Base-by-base conservation (phyloP, 1,140 invertebrate genomes). In the Tribolium castaneum region DNA sequence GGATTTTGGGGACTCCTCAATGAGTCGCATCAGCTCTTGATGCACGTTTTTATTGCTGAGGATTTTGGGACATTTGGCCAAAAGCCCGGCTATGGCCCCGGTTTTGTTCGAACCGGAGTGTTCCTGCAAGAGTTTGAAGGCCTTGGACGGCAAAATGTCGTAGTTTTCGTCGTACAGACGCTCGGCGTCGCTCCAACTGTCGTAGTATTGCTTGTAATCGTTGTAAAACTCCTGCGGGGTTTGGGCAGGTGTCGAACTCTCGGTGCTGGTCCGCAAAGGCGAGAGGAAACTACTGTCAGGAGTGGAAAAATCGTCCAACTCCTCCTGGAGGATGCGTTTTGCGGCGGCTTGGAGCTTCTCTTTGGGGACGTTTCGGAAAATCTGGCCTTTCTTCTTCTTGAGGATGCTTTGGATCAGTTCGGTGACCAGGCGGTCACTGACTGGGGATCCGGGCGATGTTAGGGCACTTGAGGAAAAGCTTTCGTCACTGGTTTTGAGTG, bases 171-270 rank as follows among this genome's bases (percentile, higher is more conserved):
- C 82, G 1, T 82, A 82, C 2, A 83, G 79, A 0, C 78, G 34
- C 50, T 86, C 86, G 0, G 87, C 83, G 10, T 87, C 87, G 50
- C 86, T 89, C 91, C 91, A 92, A 1, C 89, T 88, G 71, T 89
- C 88, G 77, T 91, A 93, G 82, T 92, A 92, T 12, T 89, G 86
- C 70, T 89, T 88, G 39, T 90, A 90, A 59, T 89, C 87, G 50
- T 84, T 80, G 82, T 87, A 86, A 13, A 85, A 83, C 49, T 89
- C 88, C 76, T 87, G 85, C 6, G 88, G 87, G 3, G 88, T 85
- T 75, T 86, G 78, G 4, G 85, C 85, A 49, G 87, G 86, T 22
- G 86, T 88, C 71, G 87, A 86, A 75, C 84, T 86, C 71, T 86
- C 72, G 10, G 86, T 85, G 70, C 79, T 80, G 70, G 73, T 52